phyloP scores from a whole-genome alignment of 2,888 invertebrate species.

The Autographa pulchrina region DNA sequence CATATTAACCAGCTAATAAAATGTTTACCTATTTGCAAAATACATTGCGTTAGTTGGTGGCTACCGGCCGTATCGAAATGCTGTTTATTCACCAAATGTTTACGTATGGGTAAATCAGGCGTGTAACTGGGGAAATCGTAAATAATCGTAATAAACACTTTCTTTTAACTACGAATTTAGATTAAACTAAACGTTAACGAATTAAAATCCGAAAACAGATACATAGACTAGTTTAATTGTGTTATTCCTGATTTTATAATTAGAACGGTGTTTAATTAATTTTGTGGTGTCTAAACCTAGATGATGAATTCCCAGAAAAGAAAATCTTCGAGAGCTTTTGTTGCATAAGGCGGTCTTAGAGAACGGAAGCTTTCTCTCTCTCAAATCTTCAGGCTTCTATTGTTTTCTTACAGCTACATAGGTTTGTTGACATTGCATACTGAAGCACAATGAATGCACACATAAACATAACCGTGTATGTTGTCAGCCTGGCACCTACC shows the following conservation, averaged over 20 bases:
- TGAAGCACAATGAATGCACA: conserved; percentile 56
- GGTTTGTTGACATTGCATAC: conserved; percentile 34
- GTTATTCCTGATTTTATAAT: not conserved
- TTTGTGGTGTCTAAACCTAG: not conserved
- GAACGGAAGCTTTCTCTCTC: not conserved
- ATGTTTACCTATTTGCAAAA: conserved; percentile 56
- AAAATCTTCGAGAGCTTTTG: not conserved
- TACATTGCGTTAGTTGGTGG: conserved; percentile 50
- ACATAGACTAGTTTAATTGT: conserved; percentile 12
- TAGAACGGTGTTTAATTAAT: not conserved
- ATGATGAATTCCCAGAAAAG: not conserved
- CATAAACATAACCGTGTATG: conserved; percentile 37
- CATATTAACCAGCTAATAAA: conserved; percentile 60
- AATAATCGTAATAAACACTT: conserved; percentile 61
- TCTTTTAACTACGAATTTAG: conserved; percentile 52
- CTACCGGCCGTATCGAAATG: conserved; percentile 45
- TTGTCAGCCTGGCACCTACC: conserved; percentile 38
- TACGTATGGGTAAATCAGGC: conserved; percentile 58
- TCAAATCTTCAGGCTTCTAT: not conserved
- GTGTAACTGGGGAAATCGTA: conserved; percentile 56
- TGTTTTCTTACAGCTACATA: conserved; percentile 11
- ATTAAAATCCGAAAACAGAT: conserved; percentile 33
- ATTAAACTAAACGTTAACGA: conserved; percentile 40
- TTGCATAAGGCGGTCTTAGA: not conserved
- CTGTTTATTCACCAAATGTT: conserved; percentile 62